Evolutionary conservation across 2,113 vertebrate genomes (phyloP).

Genomic region (Saimiri boliviensis): DNA sequence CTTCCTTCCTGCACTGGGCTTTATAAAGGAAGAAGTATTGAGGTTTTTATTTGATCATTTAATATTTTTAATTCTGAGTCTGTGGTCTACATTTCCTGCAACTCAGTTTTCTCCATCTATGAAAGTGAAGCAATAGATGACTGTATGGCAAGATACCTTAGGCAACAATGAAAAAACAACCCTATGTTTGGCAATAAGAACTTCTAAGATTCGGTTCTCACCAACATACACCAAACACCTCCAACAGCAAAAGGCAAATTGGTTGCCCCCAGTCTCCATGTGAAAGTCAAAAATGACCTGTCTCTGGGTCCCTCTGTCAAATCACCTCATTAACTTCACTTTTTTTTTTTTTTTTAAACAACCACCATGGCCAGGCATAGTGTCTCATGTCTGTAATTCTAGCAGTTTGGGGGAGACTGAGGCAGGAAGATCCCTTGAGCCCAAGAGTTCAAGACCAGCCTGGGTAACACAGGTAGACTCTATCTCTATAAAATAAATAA

Average conservation of each 20-base stretch:
- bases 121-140: neutral
- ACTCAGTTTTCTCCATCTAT: neutral
- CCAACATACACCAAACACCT: neutral
- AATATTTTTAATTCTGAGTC: conserved; percentile 24
- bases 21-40: neutral
- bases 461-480: no score
- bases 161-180: neutral
- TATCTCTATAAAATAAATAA: no score
- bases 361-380: neutral
- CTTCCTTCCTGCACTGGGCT: neutral
- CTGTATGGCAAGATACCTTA: neutral
- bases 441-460: no score
- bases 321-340: neutral
- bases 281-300: neutral
- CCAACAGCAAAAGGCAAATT: neutral
- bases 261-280: neutral
- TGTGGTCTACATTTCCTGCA: neutral
- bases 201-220: neutral
- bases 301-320: neutral
- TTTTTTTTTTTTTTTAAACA: neutral
- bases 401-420: no score
- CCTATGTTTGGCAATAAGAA: neutral
- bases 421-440: no score
- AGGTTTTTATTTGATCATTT: neutral
- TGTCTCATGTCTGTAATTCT: no score